Conservation (phyloP, 2,888 invertebrate genomes). For the Tipula unca region DNA sequence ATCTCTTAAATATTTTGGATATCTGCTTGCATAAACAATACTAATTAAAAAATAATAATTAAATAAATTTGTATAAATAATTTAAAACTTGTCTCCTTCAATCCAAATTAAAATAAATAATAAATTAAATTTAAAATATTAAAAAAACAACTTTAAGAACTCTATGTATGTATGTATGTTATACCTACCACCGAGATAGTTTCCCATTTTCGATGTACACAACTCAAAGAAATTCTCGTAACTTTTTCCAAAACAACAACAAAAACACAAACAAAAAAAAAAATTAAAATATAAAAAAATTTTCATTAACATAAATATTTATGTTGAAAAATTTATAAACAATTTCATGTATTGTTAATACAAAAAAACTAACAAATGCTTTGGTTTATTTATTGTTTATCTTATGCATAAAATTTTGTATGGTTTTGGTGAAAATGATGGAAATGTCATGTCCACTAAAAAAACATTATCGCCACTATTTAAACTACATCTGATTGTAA, state of each 20-base stretch:
- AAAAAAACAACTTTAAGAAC: neutral
- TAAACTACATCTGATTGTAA: conserved; percentile 8
- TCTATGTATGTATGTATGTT: too few species aligned
- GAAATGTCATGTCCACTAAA: neutral
- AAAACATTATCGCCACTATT: neutral
- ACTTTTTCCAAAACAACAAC: neutral
- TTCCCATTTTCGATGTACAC: neutral
- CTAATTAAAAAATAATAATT: neutral
- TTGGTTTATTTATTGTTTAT: neutral
- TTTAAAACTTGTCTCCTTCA: neutral
- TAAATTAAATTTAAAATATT: too few species aligned
- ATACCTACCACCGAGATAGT: neutral
- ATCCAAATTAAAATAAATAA: neutral
- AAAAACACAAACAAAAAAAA: neutral
- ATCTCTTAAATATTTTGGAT: neutral
- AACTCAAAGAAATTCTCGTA: neutral
- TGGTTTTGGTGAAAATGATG: neutral
- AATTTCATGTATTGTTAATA: neutral
- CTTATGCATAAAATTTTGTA: neutral
- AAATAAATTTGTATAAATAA: neutral
- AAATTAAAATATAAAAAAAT: too few species aligned
- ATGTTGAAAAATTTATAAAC: neutral
- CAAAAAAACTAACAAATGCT: neutral
- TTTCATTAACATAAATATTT: conserved; percentile 1
- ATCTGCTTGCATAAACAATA: neutral